Conservation (phyloP, 1,140 invertebrate genomes). For the Drosophila insularis region DNA sequence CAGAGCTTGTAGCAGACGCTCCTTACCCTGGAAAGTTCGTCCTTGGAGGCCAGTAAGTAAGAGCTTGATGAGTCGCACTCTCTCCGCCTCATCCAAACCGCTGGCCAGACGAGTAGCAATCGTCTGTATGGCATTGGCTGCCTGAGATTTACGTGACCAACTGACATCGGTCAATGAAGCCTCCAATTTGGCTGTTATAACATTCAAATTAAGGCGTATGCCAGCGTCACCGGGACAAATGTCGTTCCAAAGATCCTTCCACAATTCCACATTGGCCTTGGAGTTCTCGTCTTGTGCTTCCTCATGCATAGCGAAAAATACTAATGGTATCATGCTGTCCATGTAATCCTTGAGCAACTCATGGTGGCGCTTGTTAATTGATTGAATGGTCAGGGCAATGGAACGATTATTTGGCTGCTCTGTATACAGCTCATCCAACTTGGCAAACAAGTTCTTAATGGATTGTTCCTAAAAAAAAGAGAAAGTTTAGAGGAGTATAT, state of each 20-base stretch:
- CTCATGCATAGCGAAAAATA: conserved; percentile 94
- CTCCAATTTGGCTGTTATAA: conserved; percentile 88
- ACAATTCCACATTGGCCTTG: conserved; percentile 87
- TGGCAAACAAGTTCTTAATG: conserved; percentile 92
- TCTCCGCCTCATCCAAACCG: conserved; percentile 86
- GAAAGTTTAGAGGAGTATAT: background rate
- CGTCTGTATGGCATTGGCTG: conserved; percentile 90
- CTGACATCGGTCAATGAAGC: conserved; percentile 89
- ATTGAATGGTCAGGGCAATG: conserved; percentile 90
- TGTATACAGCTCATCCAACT: conserved; percentile 90
- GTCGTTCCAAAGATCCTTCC: conserved; percentile 95
- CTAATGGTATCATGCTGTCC: conserved; percentile 90
- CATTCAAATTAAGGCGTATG: conserved; percentile 89
- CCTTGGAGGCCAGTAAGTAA: conserved; percentile 89
- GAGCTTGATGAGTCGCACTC: conserved; percentile 87
- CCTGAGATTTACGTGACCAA: conserved; percentile 94
- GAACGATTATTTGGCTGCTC: conserved; percentile 89
- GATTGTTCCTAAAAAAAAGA: conserved; percentile 85
- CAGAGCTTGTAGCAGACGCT: conserved; percentile 90
- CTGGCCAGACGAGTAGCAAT: conserved; percentile 89
- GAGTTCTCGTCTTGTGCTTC: conserved; percentile 86
- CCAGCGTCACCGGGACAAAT: conserved; percentile 93
- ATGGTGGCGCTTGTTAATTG: conserved; percentile 91
- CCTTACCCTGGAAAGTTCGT: conserved; percentile 94
- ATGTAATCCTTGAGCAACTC: conserved; percentile 92